A percentile compares a stretch with the other conserved stretches of the same genome.
phyloP scores from a whole-genome alignment of 2,113 vertebrate genomes.

The Edolisoma coerulescens region DNA sequence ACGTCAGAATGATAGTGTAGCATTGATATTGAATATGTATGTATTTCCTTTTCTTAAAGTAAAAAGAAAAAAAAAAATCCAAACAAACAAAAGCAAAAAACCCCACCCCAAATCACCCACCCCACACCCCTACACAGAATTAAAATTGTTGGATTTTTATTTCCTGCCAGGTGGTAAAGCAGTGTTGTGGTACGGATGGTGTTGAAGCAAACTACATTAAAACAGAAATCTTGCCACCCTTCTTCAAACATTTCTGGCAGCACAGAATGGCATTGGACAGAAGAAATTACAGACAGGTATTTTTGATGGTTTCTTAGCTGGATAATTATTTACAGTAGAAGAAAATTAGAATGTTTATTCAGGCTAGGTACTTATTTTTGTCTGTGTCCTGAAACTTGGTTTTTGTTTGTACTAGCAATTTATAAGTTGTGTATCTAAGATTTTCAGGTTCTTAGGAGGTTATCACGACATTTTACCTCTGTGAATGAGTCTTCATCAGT shows the following conservation, averaged over 20 bases:
- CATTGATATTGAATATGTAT: neutral
- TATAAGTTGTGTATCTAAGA: neutral
- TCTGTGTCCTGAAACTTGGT: neutral
- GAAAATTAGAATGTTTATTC: neutral
- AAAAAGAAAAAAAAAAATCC: neutral
- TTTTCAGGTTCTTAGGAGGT: neutral
- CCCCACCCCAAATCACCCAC: neutral
- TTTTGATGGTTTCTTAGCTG: neutral
- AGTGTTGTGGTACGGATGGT: conserved; percentile 97
- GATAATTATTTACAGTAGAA: neutral
- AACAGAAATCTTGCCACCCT: conserved; percentile 97
- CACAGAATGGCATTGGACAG: conserved; percentile 98
- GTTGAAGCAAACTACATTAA: conserved; percentile 99
- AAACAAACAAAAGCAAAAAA: neutral
- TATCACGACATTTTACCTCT: neutral
- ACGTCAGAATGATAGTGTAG: neutral
- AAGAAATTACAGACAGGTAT: conserved; percentile 98
- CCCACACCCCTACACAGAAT: neutral
- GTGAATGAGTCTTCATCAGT: neutral
- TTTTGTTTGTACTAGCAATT: neutral
- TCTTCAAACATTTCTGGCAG: conserved; percentile 99
- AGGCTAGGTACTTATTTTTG: neutral
- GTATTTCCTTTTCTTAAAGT: neutral
- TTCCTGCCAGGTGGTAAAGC: conserved; percentile 89
- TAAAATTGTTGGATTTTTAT: neutral